phyloP scores from a whole-genome alignment of 2,888 invertebrate species.

The Willowsia nigromaculata region DNA sequence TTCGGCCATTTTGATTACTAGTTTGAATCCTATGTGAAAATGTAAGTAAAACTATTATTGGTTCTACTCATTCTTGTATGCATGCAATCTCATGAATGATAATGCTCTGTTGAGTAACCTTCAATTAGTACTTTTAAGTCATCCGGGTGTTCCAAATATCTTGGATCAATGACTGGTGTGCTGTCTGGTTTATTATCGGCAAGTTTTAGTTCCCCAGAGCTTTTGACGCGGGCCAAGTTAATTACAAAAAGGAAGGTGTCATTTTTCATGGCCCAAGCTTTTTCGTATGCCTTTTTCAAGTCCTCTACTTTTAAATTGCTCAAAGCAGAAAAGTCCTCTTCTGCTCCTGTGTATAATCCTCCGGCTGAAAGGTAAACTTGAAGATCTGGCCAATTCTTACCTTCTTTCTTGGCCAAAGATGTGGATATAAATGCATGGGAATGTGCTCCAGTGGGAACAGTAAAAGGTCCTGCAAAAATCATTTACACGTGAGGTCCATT shows the following conservation, averaged over 20 bases:
- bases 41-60: too few species aligned
- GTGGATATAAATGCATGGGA: conserved; percentile 90
- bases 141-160: conserved; percentile 73
- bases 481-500: not conserved
- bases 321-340: conserved; percentile 56
- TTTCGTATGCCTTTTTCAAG: conserved; percentile 80
- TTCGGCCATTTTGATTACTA: conserved; percentile 51
- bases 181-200: conserved; percentile 68
- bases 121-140: conserved; percentile 75
- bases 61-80: not conserved
- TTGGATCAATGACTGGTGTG: conserved; percentile 73
- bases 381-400: conserved; percentile 74
- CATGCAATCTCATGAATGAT: too few species aligned
- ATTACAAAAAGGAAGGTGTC: conserved; percentile 42
- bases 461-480: conserved; percentile 86
- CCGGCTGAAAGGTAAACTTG: conserved; percentile 66
- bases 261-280: not conserved
- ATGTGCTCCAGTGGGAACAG: conserved; percentile 93
- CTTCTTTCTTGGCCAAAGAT: conserved; percentile 57
- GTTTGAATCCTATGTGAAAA: not conserved
- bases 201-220: conserved; percentile 70
- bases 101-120: conserved; percentile 70
- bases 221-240: conserved; percentile 63
- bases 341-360: conserved; percentile 42
- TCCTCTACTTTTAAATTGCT: conserved; percentile 39